These are phyloP conservation scores for Ditylenchus dipsaci DNA, from an alignment of 1,140 invertebrate species.

Conservation along the genomic window DNA sequence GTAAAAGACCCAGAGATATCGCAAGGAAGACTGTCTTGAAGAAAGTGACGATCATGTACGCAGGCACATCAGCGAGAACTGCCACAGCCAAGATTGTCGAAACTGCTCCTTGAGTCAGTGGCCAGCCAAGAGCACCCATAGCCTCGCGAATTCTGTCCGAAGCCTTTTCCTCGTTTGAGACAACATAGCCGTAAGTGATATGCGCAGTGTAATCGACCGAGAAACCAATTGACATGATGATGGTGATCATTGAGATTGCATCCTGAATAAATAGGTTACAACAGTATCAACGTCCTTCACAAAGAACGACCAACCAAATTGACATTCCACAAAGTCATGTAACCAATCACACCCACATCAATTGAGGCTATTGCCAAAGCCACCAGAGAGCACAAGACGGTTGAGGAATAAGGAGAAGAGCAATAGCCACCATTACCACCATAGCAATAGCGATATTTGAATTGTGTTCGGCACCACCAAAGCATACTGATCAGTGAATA, in stretches of 20 bases:
- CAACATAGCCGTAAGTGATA: constrained; percentile 92
- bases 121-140: constrained; percentile 80
- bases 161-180: constrained; percentile 67
- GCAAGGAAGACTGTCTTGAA: constrained; percentile 95
- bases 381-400: constrained; percentile 84
- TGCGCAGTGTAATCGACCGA: constrained; percentile 95
- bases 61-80: constrained; percentile 79
- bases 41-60: constrained; percentile 95
- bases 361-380: constrained; percentile 91
- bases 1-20: constrained; percentile 78
- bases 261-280: constrained; percentile 61
- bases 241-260: constrained; percentile 95
- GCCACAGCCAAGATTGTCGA: constrained; percentile 86
- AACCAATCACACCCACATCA: constrained; percentile 86
- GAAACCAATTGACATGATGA: constrained; percentile 97
- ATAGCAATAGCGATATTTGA: constrained; percentile 85
- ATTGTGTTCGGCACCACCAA: constrained; percentile 67
- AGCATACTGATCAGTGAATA: constrained; percentile 75
- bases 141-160: constrained; percentile 78
- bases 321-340: constrained; percentile 91
- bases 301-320: constrained; percentile 65
- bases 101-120: constrained; percentile 76
- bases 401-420: constrained; percentile 90
- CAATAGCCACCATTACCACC: constrained; percentile 89
- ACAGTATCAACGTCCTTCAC: neutral